A percentile compares a stretch with the other conserved stretches of the same genome.
Evolutionary conservation across 2,797 vertebrate genomes (phyloP).

Genomic region (Chelidonichthys spinosus): DNA sequence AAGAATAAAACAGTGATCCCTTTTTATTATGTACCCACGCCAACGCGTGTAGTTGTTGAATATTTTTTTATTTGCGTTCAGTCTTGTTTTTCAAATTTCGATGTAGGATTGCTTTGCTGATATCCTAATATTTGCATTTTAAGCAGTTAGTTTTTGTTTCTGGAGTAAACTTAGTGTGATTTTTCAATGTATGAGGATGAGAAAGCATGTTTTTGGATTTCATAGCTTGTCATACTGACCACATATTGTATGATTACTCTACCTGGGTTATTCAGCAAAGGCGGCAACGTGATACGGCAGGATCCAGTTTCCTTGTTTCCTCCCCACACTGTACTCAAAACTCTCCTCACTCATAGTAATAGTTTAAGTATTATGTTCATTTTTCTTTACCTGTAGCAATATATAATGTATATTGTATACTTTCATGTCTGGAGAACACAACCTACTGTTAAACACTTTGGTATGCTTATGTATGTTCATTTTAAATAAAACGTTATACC

Average conservation of each 20-base stretch:
- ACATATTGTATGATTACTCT: conserved; percentile 74
- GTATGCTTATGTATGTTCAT: conserved; percentile 89
- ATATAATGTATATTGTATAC: conserved; percentile 87
- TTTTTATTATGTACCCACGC: conserved; percentile 70
- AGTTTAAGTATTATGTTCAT: conserved; percentile 70
- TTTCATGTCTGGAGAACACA: conserved; percentile 84
- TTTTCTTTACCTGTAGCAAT: conserved; percentile 79
- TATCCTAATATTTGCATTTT: conserved; percentile 75
- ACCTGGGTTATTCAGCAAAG: conserved; percentile 73
- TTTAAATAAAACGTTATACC: conserved; percentile 88
- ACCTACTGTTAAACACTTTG: conserved; percentile 83
- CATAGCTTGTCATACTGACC: conserved; percentile 80
- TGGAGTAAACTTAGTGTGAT: conserved; percentile 78
- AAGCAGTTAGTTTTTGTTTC: conserved; percentile 69
- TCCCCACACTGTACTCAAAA: conserved; percentile 59
- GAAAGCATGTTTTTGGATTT: conserved; percentile 83
- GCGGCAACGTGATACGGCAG: conserved; percentile 59
- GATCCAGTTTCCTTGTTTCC: conserved; percentile 68
- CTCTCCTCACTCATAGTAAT: conserved; percentile 62
- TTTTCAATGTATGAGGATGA: conserved; percentile 81
- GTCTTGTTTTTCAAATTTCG: conserved; percentile 60
- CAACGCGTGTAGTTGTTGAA: conserved; percentile 67
- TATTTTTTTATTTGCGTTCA: conserved; percentile 78
- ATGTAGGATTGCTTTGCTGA: conserved; percentile 78
- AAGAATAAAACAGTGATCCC: conserved; percentile 63